Evolutionary conservation across 2,888 invertebrate genomes (phyloP), one percentile per base, ranked within the genome.

Genomic region (Fragum whitleyi): DNA sequence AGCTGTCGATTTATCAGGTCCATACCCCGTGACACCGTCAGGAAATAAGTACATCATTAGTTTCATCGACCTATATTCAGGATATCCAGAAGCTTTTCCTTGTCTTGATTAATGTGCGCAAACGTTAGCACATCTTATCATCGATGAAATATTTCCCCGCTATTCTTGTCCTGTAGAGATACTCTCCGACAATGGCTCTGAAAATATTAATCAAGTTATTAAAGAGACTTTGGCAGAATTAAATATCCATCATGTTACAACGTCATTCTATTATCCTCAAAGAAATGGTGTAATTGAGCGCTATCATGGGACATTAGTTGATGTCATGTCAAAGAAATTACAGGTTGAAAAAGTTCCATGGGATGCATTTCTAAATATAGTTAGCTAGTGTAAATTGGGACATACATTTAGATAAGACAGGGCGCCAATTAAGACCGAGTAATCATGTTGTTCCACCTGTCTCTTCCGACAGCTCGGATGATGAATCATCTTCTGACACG

Each of bases 301-400:
- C 28, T 69, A 51, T 39, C 80, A 83, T 62, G 39, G 72, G 23
- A 75, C 69, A 28, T 14, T 80, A 36, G 61, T 74, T 36, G 59
- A 77, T 42, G 47, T 77, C 7, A 19, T 83, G 16, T 62, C 77
- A 1, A 83, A 78, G 36, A n/a, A 61, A 5, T 42, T 83, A n/a
- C 14, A 74, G 29, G 67, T 72, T 23, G 62, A 74, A 55, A 19
- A 29, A 16, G n/a, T 55, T 14, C 70, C 67, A 0, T 86, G 79
- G 80, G 84, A 86, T 69, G n/a, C 79, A 3, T 51, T 51, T 62
- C 55, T 86, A 21, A 84, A 83, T 29, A 76, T 77, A 61, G 53
- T 21, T 53, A 57, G 86, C 81, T 11, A 62, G 59, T 29, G 14
- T 79, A 51, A 68, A 77, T 36, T 71, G 75, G 72, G 29, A 55